phyloP scores from a whole-genome alignment of 1,140 invertebrate genomes.

The Homarus americanus region DNA sequence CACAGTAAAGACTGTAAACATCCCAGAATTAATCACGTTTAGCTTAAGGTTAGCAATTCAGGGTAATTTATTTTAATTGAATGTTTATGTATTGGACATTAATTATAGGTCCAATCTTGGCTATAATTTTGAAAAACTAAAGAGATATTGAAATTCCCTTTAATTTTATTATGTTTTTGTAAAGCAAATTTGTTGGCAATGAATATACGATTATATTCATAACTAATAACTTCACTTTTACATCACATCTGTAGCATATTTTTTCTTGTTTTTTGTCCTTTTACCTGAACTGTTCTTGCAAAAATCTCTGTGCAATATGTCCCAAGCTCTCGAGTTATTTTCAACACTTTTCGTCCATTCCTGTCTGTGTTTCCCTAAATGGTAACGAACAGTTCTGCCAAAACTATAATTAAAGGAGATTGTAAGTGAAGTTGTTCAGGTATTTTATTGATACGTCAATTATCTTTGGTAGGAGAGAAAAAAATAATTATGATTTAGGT shows the following conservation, averaged over 20 bases:
- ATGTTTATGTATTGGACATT: background rate
- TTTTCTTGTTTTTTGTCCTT: background rate
- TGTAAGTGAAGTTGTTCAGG: constrained; percentile 11
- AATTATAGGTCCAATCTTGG: background rate
- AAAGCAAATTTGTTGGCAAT: background rate
- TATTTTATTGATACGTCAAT: background rate
- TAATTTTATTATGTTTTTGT: background rate
- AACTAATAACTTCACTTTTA: background rate
- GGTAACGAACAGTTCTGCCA: background rate
- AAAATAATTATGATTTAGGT: background rate
- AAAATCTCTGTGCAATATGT: background rate
- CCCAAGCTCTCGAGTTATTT: background rate
- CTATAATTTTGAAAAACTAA: background rate
- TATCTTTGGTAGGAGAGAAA: background rate
- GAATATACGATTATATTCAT: background rate
- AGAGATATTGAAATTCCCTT: background rate
- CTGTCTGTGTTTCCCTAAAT: background rate
- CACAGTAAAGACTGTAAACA: too few species aligned
- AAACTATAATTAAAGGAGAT: background rate
- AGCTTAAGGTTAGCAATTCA: background rate
- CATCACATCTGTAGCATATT: background rate
- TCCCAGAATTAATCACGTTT: too few species aligned
- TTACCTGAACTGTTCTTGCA: background rate
- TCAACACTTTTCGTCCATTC: background rate
- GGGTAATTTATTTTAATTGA: background rate